Percentiles rank a stretch among this genome's conserved stretches.
Conservation (phyloP, 2,113 vertebrate species). For the Oceanites oceanicus region DNA sequence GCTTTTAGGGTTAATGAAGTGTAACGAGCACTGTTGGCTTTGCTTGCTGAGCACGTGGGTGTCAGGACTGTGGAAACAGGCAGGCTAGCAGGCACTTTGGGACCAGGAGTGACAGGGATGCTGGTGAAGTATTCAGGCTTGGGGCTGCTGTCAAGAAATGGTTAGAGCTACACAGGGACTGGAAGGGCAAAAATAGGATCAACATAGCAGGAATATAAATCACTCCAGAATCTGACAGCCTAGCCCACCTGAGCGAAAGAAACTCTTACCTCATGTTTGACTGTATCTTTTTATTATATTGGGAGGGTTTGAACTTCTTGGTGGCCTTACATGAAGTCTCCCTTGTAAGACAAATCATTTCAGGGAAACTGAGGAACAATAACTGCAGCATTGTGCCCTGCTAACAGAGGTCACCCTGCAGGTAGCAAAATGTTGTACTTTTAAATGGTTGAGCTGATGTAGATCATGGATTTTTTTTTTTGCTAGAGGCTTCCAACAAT, state of each 20-base stretch:
- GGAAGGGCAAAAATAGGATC: neutral
- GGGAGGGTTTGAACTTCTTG: neutral
- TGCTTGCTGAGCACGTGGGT: neutral
- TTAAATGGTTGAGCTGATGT: neutral
- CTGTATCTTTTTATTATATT: neutral
- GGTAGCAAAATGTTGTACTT: neutral
- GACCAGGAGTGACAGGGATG: neutral
- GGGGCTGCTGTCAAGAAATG: neutral
- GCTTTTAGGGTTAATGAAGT: neutral
- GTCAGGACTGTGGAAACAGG: neutral
- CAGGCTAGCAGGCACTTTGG: neutral
- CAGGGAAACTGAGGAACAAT: neutral
- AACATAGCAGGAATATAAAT: neutral
- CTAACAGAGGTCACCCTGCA: neutral
- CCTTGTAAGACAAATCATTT: neutral
- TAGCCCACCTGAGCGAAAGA: neutral
- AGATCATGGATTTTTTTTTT: neutral
- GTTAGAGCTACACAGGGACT: neutral
- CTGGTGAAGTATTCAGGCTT: neutral
- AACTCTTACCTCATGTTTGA: neutral
- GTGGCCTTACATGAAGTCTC: neutral
- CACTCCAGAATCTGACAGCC: neutral
- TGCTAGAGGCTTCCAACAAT: neutral
- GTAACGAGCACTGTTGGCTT: neutral
- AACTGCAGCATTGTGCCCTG: neutral